phyloP scores from a whole-genome alignment of 2,888 invertebrate species.

The Ennomos quercinarius region DNA sequence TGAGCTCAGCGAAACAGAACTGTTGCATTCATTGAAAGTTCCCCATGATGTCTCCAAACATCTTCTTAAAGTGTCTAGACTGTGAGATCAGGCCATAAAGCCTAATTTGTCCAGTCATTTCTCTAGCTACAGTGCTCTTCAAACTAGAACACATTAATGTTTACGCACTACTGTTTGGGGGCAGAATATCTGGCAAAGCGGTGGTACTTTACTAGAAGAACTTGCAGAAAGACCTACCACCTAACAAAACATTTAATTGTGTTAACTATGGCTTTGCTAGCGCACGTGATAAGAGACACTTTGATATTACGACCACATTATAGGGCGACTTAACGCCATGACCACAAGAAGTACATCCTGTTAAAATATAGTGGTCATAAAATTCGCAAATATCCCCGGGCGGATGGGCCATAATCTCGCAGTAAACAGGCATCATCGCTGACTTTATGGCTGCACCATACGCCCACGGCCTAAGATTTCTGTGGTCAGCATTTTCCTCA shows the following conservation, averaged over 20 bases:
- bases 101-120: no score
- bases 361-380: conserved; percentile 39
- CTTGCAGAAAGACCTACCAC: no score
- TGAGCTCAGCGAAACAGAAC: no score
- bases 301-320: conserved; percentile 18
- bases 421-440: conserved; percentile 52
- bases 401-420: conserved; percentile 35
- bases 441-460: conserved; percentile 56
- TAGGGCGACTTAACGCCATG: conserved; percentile 22
- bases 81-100: no score
- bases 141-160: no score
- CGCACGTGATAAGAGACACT: conserved; percentile 10
- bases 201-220: not conserved
- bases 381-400: conserved; percentile 28
- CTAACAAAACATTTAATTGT: no score
- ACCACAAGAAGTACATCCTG: conserved; percentile 29
- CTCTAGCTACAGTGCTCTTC: no score
- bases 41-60: no score
- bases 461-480: conserved; percentile 49
- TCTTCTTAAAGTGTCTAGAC: no score
- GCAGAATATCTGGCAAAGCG: not conserved
- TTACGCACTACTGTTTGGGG: no score
- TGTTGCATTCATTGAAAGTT: no score
- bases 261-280: not conserved
- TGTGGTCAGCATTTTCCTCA: conserved; percentile 70